Conservation (phyloP, 1,140 invertebrate species). For the Lordiphosa mommai region DNA sequence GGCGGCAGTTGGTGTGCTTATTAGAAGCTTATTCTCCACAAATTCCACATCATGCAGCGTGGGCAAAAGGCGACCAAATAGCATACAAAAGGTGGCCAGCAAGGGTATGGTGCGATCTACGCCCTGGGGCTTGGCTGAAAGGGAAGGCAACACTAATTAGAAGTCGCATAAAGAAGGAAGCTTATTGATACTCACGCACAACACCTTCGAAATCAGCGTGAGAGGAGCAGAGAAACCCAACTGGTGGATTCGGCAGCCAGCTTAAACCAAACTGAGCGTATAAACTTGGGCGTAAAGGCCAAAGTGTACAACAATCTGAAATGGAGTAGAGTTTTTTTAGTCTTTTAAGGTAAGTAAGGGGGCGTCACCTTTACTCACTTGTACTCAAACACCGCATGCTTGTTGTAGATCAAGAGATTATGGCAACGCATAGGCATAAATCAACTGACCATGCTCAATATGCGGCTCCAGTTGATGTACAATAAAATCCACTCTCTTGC, state of each 20-base stretch:
- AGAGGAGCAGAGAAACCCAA: constrained; percentile 74
- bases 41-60: constrained; percentile 95
- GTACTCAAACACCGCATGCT: constrained; percentile 88
- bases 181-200: constrained; percentile 64
- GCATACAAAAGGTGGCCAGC: constrained; percentile 90
- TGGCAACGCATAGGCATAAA: constrained; percentile 88
- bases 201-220: constrained; percentile 76
- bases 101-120: constrained; percentile 88
- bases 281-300: constrained; percentile 90
- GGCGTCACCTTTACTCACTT: constrained; percentile 78
- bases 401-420: constrained; percentile 87
- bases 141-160: not conserved
- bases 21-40: constrained; percentile 80
- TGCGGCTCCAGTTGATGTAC: constrained; percentile 83
- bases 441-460: constrained; percentile 81
- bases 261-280: constrained; percentile 89
- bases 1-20: constrained; percentile 19
- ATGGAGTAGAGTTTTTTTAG: constrained; percentile 34
- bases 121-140: constrained; percentile 83
- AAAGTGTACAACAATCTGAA: constrained; percentile 90
- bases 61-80: constrained; percentile 90
- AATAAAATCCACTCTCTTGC: constrained; percentile 83
- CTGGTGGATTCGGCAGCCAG: constrained; percentile 81
- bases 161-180: not conserved
- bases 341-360: too few relatives aligned